These are phyloP conservation scores for Caenorhabditis sp. DNA, from an alignment of 2,888 invertebrate species.

Conservation along the genomic window DNA sequence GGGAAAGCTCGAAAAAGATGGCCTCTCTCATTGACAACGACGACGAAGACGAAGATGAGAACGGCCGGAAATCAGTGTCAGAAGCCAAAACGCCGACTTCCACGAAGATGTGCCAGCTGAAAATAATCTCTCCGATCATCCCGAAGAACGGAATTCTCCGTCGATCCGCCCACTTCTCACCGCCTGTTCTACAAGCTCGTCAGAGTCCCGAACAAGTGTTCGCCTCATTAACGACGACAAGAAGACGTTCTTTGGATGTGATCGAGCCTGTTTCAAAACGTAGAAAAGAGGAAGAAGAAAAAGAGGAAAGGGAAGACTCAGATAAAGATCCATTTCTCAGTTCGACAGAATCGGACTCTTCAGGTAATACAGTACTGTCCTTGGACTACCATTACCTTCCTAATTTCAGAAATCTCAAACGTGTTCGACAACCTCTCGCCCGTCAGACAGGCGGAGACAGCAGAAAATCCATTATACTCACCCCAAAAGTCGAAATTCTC, in stretches of 20 bases:
- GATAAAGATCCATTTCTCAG: too few species aligned
- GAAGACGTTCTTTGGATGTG: constrained; percentile 16
- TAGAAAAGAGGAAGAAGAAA: constrained; percentile 19
- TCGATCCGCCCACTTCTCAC: not conserved
- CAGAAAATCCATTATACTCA: constrained; percentile 3
- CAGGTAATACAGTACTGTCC: too few species aligned
- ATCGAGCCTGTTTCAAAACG: constrained; percentile 4
- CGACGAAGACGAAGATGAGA: constrained; percentile 3
- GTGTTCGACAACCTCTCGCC: constrained; percentile 30
- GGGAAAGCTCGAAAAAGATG: not conserved
- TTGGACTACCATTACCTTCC: too few species aligned
- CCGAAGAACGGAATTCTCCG: constrained; percentile 4
- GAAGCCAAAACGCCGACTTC: constrained; percentile 8
- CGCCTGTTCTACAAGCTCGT: constrained; percentile 8
- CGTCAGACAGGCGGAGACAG: not conserved
- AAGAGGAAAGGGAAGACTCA: constrained; percentile 4
- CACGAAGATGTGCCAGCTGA: not conserved
- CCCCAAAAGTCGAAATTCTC: constrained; percentile 19
- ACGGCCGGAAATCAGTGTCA: constrained; percentile 8
- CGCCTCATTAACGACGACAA: constrained; percentile 40
- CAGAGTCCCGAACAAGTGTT: constrained; percentile 51
- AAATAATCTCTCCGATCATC: constrained; percentile 11
- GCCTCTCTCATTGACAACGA: too few species aligned
- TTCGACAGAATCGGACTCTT: not conserved
- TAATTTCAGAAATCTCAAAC: constrained; percentile 29